These are phyloP conservation scores for Thamnaconus septentrionalis DNA, from an alignment of 2,113 vertebrate species.

Conservation along the genomic window DNA sequence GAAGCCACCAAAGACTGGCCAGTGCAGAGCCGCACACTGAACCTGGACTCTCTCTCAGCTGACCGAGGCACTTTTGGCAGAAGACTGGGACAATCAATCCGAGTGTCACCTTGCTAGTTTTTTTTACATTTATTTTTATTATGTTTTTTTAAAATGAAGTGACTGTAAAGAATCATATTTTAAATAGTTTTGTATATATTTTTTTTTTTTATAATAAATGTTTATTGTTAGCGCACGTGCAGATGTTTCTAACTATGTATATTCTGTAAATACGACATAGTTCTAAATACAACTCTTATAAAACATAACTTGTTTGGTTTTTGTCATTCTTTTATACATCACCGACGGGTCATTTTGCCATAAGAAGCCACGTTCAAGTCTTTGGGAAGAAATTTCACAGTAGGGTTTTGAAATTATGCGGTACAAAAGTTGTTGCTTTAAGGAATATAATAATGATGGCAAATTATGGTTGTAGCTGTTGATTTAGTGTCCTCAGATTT, in stretches of 20 bases:
- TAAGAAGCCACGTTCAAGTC: too few relatives aligned
- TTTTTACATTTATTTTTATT: constrained; percentile 37
- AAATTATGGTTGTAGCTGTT: too few relatives aligned
- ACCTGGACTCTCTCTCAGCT: background rate
- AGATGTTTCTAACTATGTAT: constrained; percentile 29
- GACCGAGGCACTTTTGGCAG: constrained; percentile 39
- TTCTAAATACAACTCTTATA: constrained; percentile 41
- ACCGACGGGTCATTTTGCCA: too few relatives aligned
- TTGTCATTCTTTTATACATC: background rate
- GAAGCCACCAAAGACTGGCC: background rate
- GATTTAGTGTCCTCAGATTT: too few relatives aligned
- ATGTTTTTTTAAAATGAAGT: constrained; percentile 48
- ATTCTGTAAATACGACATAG: constrained; percentile 21
- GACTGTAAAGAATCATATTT: constrained; percentile 31
- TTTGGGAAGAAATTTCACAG: too few relatives aligned
- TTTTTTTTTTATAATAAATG: constrained; percentile 44
- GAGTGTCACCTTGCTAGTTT: constrained; percentile 10
- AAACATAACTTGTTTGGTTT: constrained; percentile 1
- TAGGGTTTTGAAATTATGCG: too few relatives aligned
- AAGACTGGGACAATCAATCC: constrained; percentile 33
- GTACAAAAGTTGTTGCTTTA: too few relatives aligned
- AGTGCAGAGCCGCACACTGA: background rate
- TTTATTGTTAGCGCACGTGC: constrained; percentile 2
- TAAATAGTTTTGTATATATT: constrained; percentile 26
- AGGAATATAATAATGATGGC: too few relatives aligned